phyloP scores from a whole-genome alignment of 2,113 vertebrate species.

The Strigops habroptila region DNA sequence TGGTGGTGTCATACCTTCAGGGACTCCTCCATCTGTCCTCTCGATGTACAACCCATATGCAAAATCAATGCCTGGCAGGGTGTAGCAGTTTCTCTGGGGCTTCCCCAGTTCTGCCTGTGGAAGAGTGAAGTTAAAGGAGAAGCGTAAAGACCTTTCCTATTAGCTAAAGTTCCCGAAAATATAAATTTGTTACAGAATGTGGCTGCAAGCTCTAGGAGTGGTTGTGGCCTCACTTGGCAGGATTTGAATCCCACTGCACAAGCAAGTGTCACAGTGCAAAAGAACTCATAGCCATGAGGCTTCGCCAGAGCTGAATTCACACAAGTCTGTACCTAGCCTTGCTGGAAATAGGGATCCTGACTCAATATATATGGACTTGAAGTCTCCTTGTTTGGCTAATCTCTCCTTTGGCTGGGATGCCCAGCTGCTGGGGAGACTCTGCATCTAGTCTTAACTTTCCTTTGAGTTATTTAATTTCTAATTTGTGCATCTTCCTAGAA shows the following conservation, averaged over 20 bases:
- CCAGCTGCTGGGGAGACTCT: background rate
- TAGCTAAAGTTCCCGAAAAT: background rate
- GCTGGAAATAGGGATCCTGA: background rate
- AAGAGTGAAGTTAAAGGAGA: background rate
- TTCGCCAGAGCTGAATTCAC: background rate
- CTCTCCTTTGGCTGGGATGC: background rate
- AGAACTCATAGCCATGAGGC: background rate
- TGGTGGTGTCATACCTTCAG: slow-evolving; percentile 72
- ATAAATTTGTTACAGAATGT: fast-evolving
- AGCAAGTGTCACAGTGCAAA: background rate
- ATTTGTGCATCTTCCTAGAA: slow-evolving; percentile 65
- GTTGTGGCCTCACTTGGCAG: background rate
- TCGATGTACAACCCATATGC: slow-evolving; percentile 70
- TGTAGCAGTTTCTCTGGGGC: slow-evolving; percentile 65
- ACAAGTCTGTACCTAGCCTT: background rate
- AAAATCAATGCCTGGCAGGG: slow-evolving; percentile 76
- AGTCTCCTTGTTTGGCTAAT: background rate
- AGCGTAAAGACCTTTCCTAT: background rate
- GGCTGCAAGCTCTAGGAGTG: background rate
- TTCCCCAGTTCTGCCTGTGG: slow-evolving; percentile 79
- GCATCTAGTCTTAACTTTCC: background rate
- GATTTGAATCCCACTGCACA: background rate
- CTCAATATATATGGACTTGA: background rate
- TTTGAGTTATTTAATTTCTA: slow-evolving; percentile 67
- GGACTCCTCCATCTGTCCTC: slow-evolving; percentile 77